phyloP scores from a whole-genome alignment of 2,888 invertebrate species.

The Linnaemya tessellans region DNA sequence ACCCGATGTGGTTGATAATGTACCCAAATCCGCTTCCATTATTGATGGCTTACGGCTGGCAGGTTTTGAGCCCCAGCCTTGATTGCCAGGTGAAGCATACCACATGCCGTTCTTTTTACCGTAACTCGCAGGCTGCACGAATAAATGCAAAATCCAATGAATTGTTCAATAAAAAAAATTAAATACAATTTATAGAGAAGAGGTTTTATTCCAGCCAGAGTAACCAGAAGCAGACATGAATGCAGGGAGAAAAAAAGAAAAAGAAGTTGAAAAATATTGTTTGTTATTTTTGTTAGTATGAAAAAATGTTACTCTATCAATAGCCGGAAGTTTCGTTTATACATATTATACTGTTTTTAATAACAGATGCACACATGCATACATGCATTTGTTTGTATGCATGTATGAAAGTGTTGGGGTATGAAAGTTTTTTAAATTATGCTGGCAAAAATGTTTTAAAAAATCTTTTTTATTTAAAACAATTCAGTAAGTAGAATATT shows the following conservation, averaged over 20 bases:
- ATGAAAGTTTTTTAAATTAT: constrained; percentile 45
- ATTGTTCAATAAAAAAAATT: constrained; percentile 17
- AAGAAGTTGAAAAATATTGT: constrained; percentile 27
- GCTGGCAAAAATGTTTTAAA: constrained; percentile 40
- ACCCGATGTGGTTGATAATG: constrained; percentile 86
- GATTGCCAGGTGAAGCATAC: constrained; percentile 87
- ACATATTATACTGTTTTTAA: constrained; percentile 9
- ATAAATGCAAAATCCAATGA: constrained; percentile 21
- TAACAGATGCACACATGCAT: neutral
- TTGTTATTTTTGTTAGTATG: constrained; percentile 18
- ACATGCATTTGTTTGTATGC: neutral
- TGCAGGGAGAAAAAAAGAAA: neutral
- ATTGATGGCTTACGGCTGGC: constrained; percentile 92
- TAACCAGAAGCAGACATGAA: neutral
- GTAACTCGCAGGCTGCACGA: constrained; percentile 91
- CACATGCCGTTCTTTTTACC: constrained; percentile 95
- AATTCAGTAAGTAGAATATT: constrained; percentile 38
- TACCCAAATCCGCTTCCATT: constrained; percentile 89
- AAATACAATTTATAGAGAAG: constrained; percentile 12
- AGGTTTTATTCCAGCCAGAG: constrained; percentile 28
- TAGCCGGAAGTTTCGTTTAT: constrained; percentile 6
- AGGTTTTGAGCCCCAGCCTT: constrained; percentile 87
- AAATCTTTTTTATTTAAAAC: constrained; percentile 22
- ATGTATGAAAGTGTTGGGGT: neutral
- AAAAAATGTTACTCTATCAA: constrained; percentile 44